Evolutionary conservation across 2,888 invertebrate species (phyloP).

Genomic region (Stenodera caucasica): DNA sequence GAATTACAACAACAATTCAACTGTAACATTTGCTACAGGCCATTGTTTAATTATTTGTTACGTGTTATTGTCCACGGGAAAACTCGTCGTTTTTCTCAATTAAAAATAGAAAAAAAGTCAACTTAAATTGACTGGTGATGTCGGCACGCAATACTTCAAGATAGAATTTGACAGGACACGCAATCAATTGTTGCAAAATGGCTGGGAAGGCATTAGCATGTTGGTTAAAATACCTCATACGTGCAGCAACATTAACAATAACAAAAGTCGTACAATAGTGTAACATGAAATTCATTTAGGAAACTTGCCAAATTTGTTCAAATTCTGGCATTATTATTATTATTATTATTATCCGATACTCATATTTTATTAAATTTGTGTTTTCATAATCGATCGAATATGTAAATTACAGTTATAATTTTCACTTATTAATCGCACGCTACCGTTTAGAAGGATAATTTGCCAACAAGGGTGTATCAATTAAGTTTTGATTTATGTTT

Average conservation of each 20-base stretch:
- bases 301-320: too few relatives aligned
- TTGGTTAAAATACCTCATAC: neutral
- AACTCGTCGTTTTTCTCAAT: too few relatives aligned
- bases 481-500: constrained; percentile 40
- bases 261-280: too few relatives aligned
- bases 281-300: too few relatives aligned
- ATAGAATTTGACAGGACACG: neutral
- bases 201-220: neutral
- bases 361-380: neutral
- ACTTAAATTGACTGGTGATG: neutral
- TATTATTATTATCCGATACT: too few relatives aligned
- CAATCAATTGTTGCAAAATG: neutral
- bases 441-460: constrained; percentile 37
- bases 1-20: too few relatives aligned
- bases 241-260: neutral
- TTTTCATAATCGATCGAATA: constrained; percentile 25
- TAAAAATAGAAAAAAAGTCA: too few relatives aligned
- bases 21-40: too few relatives aligned
- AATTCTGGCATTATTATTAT: too few relatives aligned
- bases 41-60: too few relatives aligned
- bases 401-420: constrained; percentile 31
- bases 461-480: constrained; percentile 42
- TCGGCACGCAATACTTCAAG: neutral
- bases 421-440: constrained; percentile 38
- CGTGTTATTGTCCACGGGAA: too few relatives aligned